Evolutionary conservation across 2,113 vertebrate genomes (phyloP).

Genomic region (Heterocephalus glaber): DNA sequence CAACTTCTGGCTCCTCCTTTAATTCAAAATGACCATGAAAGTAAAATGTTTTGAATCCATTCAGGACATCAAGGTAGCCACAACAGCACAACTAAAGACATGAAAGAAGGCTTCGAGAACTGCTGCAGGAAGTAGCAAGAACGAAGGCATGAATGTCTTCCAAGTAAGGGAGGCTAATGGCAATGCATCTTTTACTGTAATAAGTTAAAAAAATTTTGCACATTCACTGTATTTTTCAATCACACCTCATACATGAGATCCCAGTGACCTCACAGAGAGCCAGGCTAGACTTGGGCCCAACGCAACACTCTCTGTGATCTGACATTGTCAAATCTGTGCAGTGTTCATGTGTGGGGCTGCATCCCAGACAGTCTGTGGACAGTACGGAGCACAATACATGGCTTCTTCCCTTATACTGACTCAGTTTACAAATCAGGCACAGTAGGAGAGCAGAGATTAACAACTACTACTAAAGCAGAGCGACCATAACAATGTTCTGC

Average conservation of each 20-base stretch:
- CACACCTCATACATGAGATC: background rate
- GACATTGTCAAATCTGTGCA: background rate
- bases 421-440: background rate
- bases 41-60: background rate
- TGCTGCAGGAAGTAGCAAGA: background rate
- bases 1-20: background rate
- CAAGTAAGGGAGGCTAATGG: background rate
- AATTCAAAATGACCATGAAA: background rate
- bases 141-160: background rate
- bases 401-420: background rate
- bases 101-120: background rate
- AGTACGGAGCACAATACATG: background rate
- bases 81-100: background rate
- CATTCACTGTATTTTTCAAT: background rate
- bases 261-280: background rate
- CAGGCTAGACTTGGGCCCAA: background rate
- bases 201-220: background rate
- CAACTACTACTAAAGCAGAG: background rate
- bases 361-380: too few relatives aligned
- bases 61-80: background rate
- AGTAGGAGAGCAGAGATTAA: background rate
- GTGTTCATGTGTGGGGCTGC: fast-evolving
- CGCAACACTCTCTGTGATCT: too few relatives aligned
- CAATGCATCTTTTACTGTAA: background rate
- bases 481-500: background rate